phyloP scores from a whole-genome alignment of 2,797 vertebrate species.

The Platyrinchus mystaceus region DNA sequence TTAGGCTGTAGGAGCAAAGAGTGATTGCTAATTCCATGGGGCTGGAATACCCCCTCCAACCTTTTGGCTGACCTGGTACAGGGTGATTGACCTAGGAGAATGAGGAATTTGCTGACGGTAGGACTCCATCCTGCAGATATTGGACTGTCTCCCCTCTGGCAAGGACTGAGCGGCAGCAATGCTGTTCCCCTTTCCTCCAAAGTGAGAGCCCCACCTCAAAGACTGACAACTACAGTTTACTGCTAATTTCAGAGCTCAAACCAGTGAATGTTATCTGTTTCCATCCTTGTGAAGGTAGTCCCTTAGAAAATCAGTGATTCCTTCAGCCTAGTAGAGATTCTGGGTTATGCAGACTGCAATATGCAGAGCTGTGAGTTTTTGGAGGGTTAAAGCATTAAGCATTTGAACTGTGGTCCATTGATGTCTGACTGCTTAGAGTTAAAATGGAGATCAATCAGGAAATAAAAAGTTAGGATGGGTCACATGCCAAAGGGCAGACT shows the following conservation, averaged over 20 bases:
- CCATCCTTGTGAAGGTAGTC: background rate
- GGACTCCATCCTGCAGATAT: background rate
- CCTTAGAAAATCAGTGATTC: background rate
- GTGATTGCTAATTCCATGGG: background rate
- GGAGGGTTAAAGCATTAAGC: background rate
- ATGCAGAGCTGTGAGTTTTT: background rate
- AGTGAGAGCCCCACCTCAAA: background rate
- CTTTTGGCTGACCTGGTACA: background rate
- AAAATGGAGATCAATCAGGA: background rate
- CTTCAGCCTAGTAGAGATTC: background rate
- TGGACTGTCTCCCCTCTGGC: fast-evolving
- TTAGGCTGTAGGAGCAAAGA: background rate
- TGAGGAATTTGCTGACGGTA: background rate
- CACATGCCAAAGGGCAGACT: background rate
- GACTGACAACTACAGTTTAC: background rate
- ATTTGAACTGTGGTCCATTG: background rate
- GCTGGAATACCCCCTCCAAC: background rate
- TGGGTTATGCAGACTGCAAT: background rate
- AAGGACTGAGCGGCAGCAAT: background rate
- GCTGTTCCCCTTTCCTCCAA: background rate
- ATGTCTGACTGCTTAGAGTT: background rate
- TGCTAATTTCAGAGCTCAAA: background rate
- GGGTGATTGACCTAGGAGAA: background rate
- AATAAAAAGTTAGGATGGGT: background rate
- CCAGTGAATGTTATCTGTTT: fast-evolving